Conservation (phyloP, 2,888 invertebrate species). For the Boloria selene region DNA sequence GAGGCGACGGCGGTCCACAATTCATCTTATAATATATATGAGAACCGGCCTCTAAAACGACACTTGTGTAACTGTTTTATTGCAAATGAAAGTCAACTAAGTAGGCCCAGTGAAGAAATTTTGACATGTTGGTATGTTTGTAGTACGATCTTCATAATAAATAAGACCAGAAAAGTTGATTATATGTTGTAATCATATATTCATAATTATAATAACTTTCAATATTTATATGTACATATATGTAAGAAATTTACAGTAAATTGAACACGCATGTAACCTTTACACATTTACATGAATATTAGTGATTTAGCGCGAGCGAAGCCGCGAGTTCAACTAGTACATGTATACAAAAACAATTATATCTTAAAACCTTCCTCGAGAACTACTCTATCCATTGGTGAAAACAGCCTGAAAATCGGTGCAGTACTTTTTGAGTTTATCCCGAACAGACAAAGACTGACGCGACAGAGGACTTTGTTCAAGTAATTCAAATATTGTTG, state of each 20-base stretch:
- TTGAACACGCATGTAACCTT: too few relatives aligned
- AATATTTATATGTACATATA: neutral
- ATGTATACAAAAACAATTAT: too few relatives aligned
- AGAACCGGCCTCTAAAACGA: constrained; percentile 30
- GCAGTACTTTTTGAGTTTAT: too few relatives aligned
- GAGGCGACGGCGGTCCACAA: constrained; percentile 22
- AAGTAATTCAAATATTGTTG: neutral
- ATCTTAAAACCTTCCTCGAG: too few relatives aligned
- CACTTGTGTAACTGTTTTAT: constrained; percentile 32
- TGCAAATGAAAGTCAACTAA: constrained; percentile 25
- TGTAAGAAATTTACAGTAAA: neutral
- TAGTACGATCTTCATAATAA: neutral
- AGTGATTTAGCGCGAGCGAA: too few relatives aligned
- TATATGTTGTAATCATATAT: constrained; percentile 1
- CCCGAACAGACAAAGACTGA: too few relatives aligned
- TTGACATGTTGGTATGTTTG: constrained; percentile 8
- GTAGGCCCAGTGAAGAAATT: constrained; percentile 26
- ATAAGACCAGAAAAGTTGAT: constrained; percentile 5
- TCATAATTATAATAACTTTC: neutral
- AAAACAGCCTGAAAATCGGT: too few relatives aligned
- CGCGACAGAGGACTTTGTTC: too few relatives aligned
- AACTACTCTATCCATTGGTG: too few relatives aligned
- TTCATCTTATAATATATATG: constrained; percentile 39
- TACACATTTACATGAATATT: neutral
- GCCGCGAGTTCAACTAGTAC: too few relatives aligned